Percentiles rank a stretch among this genome's conserved stretches.
phyloP scores from a whole-genome alignment of 2,888 invertebrate genomes.

The Meteorus cinctellus region DNA sequence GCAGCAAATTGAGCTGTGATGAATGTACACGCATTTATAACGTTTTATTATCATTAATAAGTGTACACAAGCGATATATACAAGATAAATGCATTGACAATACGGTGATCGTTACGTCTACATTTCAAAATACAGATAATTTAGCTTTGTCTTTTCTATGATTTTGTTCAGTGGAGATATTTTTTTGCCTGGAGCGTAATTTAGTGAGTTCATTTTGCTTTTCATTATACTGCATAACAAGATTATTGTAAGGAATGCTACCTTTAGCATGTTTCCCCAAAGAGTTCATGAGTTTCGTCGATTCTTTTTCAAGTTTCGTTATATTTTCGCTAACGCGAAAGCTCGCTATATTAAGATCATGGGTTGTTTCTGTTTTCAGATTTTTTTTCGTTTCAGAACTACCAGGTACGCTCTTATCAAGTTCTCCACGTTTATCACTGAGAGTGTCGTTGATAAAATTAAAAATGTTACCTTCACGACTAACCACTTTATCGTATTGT shows the following conservation, averaged over 20 bases:
- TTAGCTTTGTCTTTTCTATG: slow-evolving; percentile 84
- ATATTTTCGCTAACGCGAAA: slow-evolving; percentile 84
- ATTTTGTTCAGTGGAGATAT: slow-evolving; percentile 81
- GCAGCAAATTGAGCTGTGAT: too few species aligned
- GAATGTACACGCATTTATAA: not conserved
- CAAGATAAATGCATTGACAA: slow-evolving; percentile 25
- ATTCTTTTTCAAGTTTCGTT: slow-evolving; percentile 80
- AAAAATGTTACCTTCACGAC: slow-evolving; percentile 81
- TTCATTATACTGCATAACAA: slow-evolving; percentile 78
- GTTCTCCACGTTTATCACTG: slow-evolving; percentile 71
- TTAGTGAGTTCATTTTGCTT: slow-evolving; percentile 78
- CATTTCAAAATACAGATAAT: slow-evolving; percentile 82
- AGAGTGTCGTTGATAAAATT: slow-evolving; percentile 84
- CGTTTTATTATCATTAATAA: slow-evolving; percentile 19
- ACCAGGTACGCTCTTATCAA: slow-evolving; percentile 55
- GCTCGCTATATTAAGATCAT: slow-evolving; percentile 83
- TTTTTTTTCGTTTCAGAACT: slow-evolving; percentile 66
- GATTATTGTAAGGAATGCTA: slow-evolving; percentile 78
- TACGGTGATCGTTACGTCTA: slow-evolving; percentile 19
- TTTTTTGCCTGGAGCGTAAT: slow-evolving; percentile 78
- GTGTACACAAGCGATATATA: slow-evolving; percentile 32
- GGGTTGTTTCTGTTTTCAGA: slow-evolving; percentile 76
- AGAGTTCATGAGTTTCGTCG: slow-evolving; percentile 79
- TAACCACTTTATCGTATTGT: slow-evolving; percentile 79
- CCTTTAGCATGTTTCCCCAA: slow-evolving; percentile 78